phyloP scores from a whole-genome alignment of 2,113 vertebrate species.

The Cichladusa arquata region DNA sequence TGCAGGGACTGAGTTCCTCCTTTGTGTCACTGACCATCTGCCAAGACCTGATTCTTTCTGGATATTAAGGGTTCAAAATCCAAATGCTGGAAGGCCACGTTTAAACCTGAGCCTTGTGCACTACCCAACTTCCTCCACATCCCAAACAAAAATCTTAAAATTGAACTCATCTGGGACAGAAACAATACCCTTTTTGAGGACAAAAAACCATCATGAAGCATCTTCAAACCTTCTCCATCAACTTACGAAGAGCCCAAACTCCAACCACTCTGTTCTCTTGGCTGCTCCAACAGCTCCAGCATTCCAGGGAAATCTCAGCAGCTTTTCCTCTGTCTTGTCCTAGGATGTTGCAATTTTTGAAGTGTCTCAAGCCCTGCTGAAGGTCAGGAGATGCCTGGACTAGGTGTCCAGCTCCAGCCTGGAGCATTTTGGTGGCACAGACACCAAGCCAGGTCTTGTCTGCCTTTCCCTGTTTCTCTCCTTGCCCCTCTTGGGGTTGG shows the following conservation, averaged over 20 bases:
- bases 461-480: neutral
- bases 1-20: neutral
- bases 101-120: neutral
- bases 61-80: neutral
- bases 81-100: neutral
- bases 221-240: neutral
- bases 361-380: neutral
- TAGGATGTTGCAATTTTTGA: neutral
- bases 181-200: neutral
- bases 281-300: neutral
- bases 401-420: neutral
- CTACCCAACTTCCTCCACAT: neutral
- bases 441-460: neutral
- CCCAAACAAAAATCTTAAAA: neutral
- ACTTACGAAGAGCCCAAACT: neutral
- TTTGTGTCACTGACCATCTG: conserved; percentile 28
- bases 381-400: neutral
- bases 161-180: neutral
- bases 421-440: neutral
- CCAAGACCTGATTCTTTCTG: conserved; percentile 1
- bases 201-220: neutral
- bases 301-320: neutral
- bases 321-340: neutral
- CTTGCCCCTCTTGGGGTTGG: neutral
- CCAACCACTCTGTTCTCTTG: neutral